phyloP scores from a whole-genome alignment of 2,113 vertebrate species.

The Eira barbara region DNA sequence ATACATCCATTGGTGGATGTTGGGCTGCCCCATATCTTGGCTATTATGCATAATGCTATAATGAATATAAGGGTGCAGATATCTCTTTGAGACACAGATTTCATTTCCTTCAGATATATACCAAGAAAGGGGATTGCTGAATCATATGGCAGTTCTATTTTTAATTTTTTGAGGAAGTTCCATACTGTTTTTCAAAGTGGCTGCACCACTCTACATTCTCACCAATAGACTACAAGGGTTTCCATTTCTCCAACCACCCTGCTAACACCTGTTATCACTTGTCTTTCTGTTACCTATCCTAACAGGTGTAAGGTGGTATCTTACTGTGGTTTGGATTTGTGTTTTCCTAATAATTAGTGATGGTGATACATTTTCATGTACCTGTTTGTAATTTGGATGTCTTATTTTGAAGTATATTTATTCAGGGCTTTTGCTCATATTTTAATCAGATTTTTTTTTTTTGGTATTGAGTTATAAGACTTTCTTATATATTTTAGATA shows the following conservation, averaged over 20 bases:
- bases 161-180: not conserved
- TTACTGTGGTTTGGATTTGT: not conserved
- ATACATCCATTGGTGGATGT: not conserved
- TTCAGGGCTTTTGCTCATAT: not conserved
- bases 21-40: not conserved
- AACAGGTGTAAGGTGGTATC: not conserved
- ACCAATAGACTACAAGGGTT: not conserved
- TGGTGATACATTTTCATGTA: not conserved
- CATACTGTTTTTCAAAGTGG: not conserved
- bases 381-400: not conserved
- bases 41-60: not conserved
- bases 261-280: not conserved
- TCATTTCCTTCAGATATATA: not conserved
- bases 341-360: not conserved
- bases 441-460: not conserved
- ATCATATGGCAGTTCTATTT: not conserved
- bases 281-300: not conserved
- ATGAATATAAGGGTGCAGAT: not conserved
- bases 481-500: no score
- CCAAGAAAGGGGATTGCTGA: not conserved
- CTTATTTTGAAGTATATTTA: not conserved
- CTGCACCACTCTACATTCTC: not conserved
- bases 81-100: not conserved
- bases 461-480: not conserved
- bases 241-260: not conserved